Evolutionary conservation across 2,113 vertebrate species (phyloP).

Genomic region (Xenopus borealis): DNA sequence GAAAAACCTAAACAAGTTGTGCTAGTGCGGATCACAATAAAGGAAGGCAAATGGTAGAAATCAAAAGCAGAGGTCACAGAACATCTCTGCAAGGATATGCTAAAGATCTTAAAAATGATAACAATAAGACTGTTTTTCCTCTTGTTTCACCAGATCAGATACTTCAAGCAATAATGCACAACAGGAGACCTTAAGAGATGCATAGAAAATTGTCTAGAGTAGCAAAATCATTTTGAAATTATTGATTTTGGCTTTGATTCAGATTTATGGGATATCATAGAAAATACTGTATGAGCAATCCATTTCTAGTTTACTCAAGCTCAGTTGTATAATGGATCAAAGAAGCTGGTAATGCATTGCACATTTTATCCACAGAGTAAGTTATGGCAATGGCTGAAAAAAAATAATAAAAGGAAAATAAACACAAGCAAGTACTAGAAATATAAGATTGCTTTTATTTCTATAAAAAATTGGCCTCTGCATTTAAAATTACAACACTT

Average conservation of each 20-base stretch:
- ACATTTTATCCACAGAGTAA: constrained; percentile 3
- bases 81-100: constrained; percentile 8
- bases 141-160: constrained; percentile 23
- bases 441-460: no score
- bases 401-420: no score
- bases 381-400: background rate
- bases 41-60: background rate
- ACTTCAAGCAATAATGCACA: background rate
- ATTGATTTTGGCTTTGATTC: constrained; percentile 33
- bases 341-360: background rate
- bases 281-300: background rate
- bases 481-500: no score
- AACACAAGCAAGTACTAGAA: no score
- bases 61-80: constrained; percentile 1
- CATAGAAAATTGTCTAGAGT: constrained; percentile 22
- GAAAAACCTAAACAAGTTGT: constrained; percentile 5
- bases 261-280: constrained; percentile 2
- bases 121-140: constrained; percentile 9
- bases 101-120: constrained; percentile 11
- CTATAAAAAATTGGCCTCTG: no score
- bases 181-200: constrained; percentile 17
- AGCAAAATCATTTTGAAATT: constrained; percentile 30
- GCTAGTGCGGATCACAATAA: constrained; percentile 9
- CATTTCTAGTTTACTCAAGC: constrained; percentile 6
- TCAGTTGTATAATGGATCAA: constrained; percentile 2